Percentiles rank a stretch among this genome's conserved stretches.
phyloP scores from a whole-genome alignment of 2,797 vertebrate species.

The Syngnathus acus region DNA sequence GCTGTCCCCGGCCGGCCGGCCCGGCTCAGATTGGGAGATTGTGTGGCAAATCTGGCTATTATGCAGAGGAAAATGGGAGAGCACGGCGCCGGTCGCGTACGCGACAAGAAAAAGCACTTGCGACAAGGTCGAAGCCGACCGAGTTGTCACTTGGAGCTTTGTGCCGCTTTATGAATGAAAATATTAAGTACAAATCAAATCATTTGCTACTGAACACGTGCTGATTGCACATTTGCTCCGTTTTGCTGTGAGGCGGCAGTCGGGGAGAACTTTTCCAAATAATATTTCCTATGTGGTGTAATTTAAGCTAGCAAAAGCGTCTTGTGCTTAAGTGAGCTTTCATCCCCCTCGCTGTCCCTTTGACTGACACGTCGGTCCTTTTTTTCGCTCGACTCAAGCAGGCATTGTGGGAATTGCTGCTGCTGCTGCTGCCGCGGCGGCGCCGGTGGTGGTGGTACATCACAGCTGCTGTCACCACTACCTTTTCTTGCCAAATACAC shows the following conservation, averaged over 20 bases:
- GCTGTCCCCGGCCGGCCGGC: neutral
- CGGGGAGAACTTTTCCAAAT: no score
- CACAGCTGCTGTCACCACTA: constrained; percentile 45
- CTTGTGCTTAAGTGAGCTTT: neutral
- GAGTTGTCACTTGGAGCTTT: constrained; percentile 35
- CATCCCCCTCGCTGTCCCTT: neutral
- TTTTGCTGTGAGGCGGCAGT: no score
- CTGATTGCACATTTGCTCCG: neutral
- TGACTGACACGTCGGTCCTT: constrained; percentile 8
- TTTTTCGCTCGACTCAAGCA: constrained; percentile 12
- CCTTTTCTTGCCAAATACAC: constrained; percentile 43
- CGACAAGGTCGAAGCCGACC: constrained; percentile 61
- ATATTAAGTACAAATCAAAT: constrained; percentile 33
- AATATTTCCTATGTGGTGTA: no score
- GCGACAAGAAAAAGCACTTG: constrained; percentile 31
- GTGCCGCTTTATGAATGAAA: constrained; percentile 40
- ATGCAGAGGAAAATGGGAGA: neutral
- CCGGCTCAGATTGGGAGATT: constrained; percentile 23
- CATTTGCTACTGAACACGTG: no score
- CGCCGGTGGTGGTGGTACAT: constrained; percentile 34
- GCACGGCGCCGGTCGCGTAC: constrained; percentile 12
- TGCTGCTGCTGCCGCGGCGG: neutral
- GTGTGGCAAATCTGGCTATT: constrained; percentile 18
- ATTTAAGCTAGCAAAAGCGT: neutral
- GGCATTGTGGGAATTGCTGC: neutral